Percentiles rank a stretch among this genome's conserved stretches.
Conservation (phyloP, 2,888 invertebrate genomes). For the Ophraella communa region DNA sequence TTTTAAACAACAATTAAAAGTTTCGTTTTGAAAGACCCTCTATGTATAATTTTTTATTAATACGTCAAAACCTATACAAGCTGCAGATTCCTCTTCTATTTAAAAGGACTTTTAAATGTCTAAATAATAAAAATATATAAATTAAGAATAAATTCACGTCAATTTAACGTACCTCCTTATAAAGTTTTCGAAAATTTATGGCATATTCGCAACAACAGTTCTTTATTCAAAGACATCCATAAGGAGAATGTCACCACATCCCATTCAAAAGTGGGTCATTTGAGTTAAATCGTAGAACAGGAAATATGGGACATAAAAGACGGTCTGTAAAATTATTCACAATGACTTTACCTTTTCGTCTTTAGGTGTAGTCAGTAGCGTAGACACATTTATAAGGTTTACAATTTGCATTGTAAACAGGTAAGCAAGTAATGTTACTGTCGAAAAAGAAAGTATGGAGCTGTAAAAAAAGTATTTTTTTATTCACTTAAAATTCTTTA, state of each 20-base stretch:
- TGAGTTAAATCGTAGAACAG: conserved; percentile 30
- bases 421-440: too few species aligned
- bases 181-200: conserved; percentile 16
- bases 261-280: conserved; percentile 37
- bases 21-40: too few species aligned
- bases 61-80: background rate
- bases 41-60: too few species aligned
- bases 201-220: background rate
- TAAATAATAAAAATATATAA: background rate
- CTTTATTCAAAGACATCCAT: conserved; percentile 23
- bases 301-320: conserved; percentile 20
- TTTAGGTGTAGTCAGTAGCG: background rate
- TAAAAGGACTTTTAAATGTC: conserved; percentile 8
- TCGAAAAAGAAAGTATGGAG: too few species aligned
- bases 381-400: too few species aligned
- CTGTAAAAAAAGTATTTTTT: too few species aligned
- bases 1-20: too few species aligned
- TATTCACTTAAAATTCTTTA: too few species aligned
- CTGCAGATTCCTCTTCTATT: conserved; percentile 1
- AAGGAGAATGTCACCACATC: conserved; percentile 33
- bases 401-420: background rate
- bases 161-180: background rate
- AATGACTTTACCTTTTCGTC: conserved; percentile 25
- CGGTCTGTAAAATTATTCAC: conserved; percentile 21
- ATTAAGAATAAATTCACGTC: conserved; percentile 17